Evolutionary conservation across 2,113 vertebrate species (phyloP), one percentile per base, ranked within the genome.

Genomic region (Stictonetta naevosa): DNA sequence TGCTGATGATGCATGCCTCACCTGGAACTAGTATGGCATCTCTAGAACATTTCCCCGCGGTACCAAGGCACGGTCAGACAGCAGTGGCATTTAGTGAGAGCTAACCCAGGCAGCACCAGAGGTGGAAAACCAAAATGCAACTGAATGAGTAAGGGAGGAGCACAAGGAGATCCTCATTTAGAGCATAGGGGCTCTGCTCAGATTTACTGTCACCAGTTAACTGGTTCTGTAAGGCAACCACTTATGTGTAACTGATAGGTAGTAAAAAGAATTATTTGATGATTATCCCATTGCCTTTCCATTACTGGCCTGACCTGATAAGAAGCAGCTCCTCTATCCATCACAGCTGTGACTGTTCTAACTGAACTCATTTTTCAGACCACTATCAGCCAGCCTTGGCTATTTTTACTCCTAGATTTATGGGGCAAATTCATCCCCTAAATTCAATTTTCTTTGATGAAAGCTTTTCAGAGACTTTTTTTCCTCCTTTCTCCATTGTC

Each of bases 331-430:
- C 68, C 53, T 11, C 92, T 77, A 96, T 97, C 92, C 88, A 96
- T 97, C 93, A 93, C 66, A 83, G 91, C 88, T 91, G 66, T 94
- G 96, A 93, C 93, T 6, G 0, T 67, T 94, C 91, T 94, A 92
- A 94, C 94, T 87, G 91, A 97, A 95, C 84, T 96, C 92, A 94
- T 97, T 97, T 97, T 96, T 97, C 95, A 97, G 93, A 94, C 79
- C 59, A 90, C 95, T 94, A 93, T 93, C 93, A 95, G 94, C 71
- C 82, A 95, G 85, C 48, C 85, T 95, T 88, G 89, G 92, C 95
- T 97, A 97, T 97, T 97, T 97, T 97, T 97, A 95, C 83, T 97
- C 71, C 83, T 40, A 87, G 96, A 97, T 97, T 96, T 96, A 96
- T 93, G 92, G 89, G 85, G 77, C 9, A 96, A 97, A 97, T 94